Evolutionary conservation across 1,140 invertebrate genomes (phyloP).

Genomic region (Gryon sp.): DNA sequence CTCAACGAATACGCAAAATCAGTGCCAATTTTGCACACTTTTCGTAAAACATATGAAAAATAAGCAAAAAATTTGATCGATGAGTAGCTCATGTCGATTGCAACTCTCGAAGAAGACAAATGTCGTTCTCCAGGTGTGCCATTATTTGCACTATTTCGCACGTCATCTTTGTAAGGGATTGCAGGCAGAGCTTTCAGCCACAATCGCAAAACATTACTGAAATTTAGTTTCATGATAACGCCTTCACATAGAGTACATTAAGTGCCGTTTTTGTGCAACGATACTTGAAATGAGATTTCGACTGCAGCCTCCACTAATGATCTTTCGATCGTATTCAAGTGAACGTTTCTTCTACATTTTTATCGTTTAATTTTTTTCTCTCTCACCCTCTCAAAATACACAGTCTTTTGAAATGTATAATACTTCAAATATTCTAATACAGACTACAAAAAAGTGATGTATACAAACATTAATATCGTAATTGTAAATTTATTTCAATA

Average conservation of each 20-base stretch:
- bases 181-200: background rate
- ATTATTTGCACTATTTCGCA: slow-evolving; percentile 33
- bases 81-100: slow-evolving; percentile 10
- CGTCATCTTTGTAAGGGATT: slow-evolving; percentile 2
- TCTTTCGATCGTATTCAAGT: slow-evolving; percentile 6
- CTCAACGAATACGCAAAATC: background rate
- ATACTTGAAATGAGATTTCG: slow-evolving; percentile 17
- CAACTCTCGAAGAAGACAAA: slow-evolving; percentile 13
- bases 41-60: slow-evolving; percentile 8
- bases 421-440: too few species aligned
- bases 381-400: too few species aligned
- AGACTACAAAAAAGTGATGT: too few species aligned
- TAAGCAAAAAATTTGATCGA: slow-evolving; percentile 9
- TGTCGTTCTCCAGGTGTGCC: slow-evolving; percentile 5
- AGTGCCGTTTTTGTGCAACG: slow-evolving; percentile 1
- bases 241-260: slow-evolving; percentile 6
- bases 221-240: background rate
- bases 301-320: slow-evolving; percentile 8
- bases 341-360: background rate
- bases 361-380: background rate
- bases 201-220: slow-evolving; percentile 19
- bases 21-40: slow-evolving; percentile 1
- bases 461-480: too few species aligned
- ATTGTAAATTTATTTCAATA: too few species aligned
- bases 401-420: too few species aligned